Base-by-base conservation (phyloP, 2,888 invertebrate genomes). In the Diplolepis rosae region DNA sequence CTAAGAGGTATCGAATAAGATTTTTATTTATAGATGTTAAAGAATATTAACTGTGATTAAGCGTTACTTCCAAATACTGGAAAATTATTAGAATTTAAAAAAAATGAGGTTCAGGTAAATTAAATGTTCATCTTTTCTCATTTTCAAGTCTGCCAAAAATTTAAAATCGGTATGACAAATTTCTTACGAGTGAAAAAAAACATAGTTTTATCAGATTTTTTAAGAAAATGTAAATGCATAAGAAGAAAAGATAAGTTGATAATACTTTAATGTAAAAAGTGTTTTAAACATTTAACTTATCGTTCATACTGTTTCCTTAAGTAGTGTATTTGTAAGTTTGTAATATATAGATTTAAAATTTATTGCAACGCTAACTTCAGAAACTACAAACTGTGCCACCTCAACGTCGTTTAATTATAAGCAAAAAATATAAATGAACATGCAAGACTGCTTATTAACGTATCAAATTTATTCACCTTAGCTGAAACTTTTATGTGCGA, bases 291-390 rank as follows among this genome's bases (percentile, higher is more conserved):
- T 24, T 24, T 24, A 39, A 39, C 39, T 61, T 39, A 24, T 39
- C 24, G 61, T n/a, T n/a, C n/a, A n/a, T 24, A 61, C 24, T 61
- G 35, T 24, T 39, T 39, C 24, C 24, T 39, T 61, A 15, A 9
- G n/a, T 61, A 61, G 39, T 24, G 24, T 61, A 56, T 35, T 35
- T 61, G 24, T 61, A 61, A 61, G 61, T 39, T 61, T 61, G 61
- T 61, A 61, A 61, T 61, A 61, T 61, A 61, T 39, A 61, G 61
- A 61, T 61, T 61, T 61, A 39, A 61, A 61, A 61, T 22, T 22
- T 61, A 22, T 61, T 61, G 35, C 27, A 61, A 24, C 35, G 24
- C 7, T 39, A 27, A 61, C 22, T n/a, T 39, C 61, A 35, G 9
- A 61, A 39, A 35, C 15, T 18, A 35, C 30, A 54, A 54, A 54